Evolutionary conservation across 2,113 vertebrate genomes (phyloP).

Genomic region (Camelus bactrianus): DNA sequence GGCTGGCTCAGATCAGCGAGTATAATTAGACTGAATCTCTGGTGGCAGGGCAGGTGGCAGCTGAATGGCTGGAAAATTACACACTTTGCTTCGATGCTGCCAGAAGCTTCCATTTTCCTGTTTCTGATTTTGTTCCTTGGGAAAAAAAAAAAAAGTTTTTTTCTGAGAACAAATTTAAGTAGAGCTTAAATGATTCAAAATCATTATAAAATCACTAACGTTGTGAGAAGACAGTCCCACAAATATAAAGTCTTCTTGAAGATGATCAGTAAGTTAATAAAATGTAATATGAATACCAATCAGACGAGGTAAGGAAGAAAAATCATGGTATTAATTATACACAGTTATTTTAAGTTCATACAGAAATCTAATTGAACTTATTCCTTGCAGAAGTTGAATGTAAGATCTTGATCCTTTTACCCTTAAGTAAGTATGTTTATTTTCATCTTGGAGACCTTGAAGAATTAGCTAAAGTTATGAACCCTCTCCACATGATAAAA

Average conservation of each 20-base stretch:
- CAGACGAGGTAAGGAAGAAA: conserved; percentile 34
- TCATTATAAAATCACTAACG: conserved; percentile 70
- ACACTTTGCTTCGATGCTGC: conserved; percentile 79
- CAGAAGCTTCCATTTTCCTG: conserved; percentile 74
- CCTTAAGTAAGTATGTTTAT: neutral
- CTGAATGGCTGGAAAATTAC: conserved; percentile 84
- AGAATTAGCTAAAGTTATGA: conserved; percentile 54
- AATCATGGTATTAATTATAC: neutral
- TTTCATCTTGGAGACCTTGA: conserved; percentile 10
- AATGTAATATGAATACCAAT: conserved; percentile 79
- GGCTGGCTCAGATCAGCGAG: conserved; percentile 84
- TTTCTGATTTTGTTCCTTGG: conserved; percentile 57
- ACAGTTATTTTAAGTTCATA: conserved; percentile 20
- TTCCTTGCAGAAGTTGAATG: neutral
- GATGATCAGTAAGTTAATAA: conserved; percentile 77
- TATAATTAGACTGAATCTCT: conserved; percentile 86
- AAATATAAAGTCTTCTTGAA: conserved; percentile 69
- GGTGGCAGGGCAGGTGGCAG: conserved; percentile 85
- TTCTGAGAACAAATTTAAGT: conserved; percentile 77
- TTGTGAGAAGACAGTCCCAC: conserved; percentile 64
- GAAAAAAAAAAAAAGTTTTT: conserved; percentile 11
- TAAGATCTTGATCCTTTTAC: conserved; percentile 25
- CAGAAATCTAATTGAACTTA: conserved; percentile 31
- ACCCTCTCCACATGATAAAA: conserved; percentile 1
- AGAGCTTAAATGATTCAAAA: conserved; percentile 61